These are phyloP conservation scores for Zonitis immaculata DNA, from an alignment of 2,888 invertebrate species.

Conservation along the genomic window DNA sequence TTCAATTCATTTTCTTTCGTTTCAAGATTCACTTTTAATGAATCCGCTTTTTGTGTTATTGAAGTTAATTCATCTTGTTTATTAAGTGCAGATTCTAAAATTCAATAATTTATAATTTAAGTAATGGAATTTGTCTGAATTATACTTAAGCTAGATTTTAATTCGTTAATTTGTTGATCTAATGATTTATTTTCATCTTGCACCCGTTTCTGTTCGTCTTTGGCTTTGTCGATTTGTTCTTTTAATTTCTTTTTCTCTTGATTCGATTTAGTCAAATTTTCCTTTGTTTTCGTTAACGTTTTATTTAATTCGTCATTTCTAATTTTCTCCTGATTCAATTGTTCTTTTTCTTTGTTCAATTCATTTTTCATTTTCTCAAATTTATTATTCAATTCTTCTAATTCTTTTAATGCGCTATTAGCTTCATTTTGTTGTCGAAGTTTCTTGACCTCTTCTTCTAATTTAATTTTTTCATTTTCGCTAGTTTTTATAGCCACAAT, in stretches of 20 bases:
- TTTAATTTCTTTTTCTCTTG: slow-evolving; percentile 56
- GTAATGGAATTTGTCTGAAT: slow-evolving; percentile 1
- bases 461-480: slow-evolving; percentile 50
- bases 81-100: slow-evolving; percentile 53
- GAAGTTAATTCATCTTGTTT: slow-evolving; percentile 55
- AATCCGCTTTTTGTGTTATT: slow-evolving; percentile 60
- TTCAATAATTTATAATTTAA: slow-evolving; percentile 2
- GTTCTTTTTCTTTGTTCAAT: slow-evolving; percentile 53
- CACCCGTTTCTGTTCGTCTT: slow-evolving; percentile 49
- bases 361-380: slow-evolving; percentile 52
- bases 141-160: slow-evolving; percentile 37
- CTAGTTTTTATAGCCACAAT: slow-evolving; percentile 58
- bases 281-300: slow-evolving; percentile 47
- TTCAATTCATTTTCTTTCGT: slow-evolving; percentile 60
- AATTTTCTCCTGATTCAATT: slow-evolving; percentile 51
- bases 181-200: slow-evolving; percentile 54
- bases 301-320: slow-evolving; percentile 53
- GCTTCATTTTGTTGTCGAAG: slow-evolving; percentile 39
- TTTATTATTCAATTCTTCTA: slow-evolving; percentile 55
- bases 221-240: slow-evolving; percentile 51
- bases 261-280: slow-evolving; percentile 53
- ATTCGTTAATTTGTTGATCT: slow-evolving; percentile 46
- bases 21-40: slow-evolving; percentile 60
- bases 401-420: slow-evolving; percentile 36
- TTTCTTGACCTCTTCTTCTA: slow-evolving; percentile 48